Evolutionary conservation across 2,888 invertebrate genomes (phyloP).

Genomic region (Melinopterus prodromus): DNA sequence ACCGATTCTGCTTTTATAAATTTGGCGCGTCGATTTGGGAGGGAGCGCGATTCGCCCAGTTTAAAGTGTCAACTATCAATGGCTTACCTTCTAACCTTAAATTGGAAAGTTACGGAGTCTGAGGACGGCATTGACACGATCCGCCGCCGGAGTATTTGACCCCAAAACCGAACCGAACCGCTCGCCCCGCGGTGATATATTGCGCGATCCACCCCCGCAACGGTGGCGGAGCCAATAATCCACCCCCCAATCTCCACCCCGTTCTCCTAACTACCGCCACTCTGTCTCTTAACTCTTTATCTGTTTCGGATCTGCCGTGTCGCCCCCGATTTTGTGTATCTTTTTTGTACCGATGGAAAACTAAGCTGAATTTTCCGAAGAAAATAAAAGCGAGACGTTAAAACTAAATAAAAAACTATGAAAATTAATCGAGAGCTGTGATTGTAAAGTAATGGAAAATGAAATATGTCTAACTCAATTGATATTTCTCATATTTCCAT

Average conservation of each 20-base stretch:
- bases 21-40: not conserved
- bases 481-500: too few species aligned
- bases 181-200: conserved; percentile 26
- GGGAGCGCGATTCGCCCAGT: conserved; percentile 7
- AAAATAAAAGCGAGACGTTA: too few species aligned
- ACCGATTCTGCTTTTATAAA: conserved; percentile 7
- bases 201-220: conserved; percentile 14
- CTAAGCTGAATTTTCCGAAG: not conserved
- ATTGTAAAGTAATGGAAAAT: too few species aligned
- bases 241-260: not conserved
- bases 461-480: too few species aligned
- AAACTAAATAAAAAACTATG: too few species aligned
- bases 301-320: not conserved
- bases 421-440: too few species aligned
- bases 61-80: conserved; percentile 33
- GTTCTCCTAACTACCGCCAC: not conserved
- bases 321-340: not conserved
- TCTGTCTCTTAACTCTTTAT: conserved; percentile 4
- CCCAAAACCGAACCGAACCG: conserved; percentile 11
- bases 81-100: conserved; percentile 29
- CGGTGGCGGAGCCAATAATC: conserved; percentile 8
- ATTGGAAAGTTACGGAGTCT: conserved; percentile 28
- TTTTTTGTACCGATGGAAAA: not conserved
- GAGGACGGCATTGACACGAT: conserved; percentile 24
- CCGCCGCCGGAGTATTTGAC: conserved; percentile 16